These are phyloP conservation scores for Pollenia griseotomentosa DNA, from an alignment of 2,888 invertebrate genomes.

Conservation along the genomic window DNA sequence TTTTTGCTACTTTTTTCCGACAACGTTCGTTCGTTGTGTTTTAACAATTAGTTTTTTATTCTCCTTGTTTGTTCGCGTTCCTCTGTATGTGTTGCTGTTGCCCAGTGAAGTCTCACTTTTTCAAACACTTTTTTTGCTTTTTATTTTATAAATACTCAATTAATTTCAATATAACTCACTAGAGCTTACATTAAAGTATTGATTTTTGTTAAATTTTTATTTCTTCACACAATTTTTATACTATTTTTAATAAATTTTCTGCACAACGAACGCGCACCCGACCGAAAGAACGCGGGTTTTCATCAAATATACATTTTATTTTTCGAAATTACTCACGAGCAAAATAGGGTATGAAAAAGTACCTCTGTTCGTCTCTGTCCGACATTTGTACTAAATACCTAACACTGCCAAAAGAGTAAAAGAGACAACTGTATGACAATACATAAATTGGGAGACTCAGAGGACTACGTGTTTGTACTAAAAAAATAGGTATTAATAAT, in stretches of 20 bases:
- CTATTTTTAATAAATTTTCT: constrained; percentile 81
- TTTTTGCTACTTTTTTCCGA: constrained; percentile 68
- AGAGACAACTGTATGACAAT: constrained; percentile 65
- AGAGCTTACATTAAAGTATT: constrained; percentile 76
- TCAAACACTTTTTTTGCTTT: constrained; percentile 78
- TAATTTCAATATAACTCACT: constrained; percentile 76
- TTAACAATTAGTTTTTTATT: constrained; percentile 55
- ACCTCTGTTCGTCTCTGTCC: constrained; percentile 62
- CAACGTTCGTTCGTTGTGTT: constrained; percentile 61
- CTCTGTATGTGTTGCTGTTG: constrained; percentile 75
- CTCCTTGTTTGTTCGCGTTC: constrained; percentile 72
- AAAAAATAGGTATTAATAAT: constrained; percentile 70
- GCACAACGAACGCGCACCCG: constrained; percentile 80
- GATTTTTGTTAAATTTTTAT: constrained; percentile 77
- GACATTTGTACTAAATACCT: constrained; percentile 69
- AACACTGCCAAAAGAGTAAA: constrained; percentile 59
- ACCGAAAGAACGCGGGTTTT: constrained; percentile 83
- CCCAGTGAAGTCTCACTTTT: constrained; percentile 81
- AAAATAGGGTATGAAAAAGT: constrained; percentile 69
- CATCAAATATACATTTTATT: constrained; percentile 82
- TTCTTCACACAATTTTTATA: constrained; percentile 80
- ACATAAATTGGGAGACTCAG: constrained; percentile 48
- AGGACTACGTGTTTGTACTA: constrained; percentile 75
- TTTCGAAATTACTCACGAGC: constrained; percentile 81
- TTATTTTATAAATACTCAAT: constrained; percentile 74